A percentile compares a stretch with the other conserved stretches of the same genome.
Evolutionary conservation across 2,888 invertebrate genomes (phyloP).

Genomic region (Erpobdella octoculata): DNA sequence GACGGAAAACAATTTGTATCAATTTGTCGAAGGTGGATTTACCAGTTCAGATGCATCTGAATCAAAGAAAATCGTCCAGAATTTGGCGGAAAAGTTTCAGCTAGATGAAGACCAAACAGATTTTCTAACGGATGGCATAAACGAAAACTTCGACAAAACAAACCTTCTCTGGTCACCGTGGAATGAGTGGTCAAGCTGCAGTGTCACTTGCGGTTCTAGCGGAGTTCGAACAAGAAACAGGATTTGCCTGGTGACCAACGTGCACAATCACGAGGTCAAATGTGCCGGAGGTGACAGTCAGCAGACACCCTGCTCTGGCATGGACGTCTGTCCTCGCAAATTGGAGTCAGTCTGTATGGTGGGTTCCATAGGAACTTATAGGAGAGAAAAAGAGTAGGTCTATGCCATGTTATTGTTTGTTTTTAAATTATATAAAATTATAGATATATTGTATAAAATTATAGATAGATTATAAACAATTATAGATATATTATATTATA

Average conservation of each 20-base stretch:
- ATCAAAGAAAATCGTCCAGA: background rate
- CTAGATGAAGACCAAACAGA: background rate
- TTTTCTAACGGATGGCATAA: background rate
- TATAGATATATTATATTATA: too few species aligned
- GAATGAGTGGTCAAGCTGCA: constrained; percentile 5
- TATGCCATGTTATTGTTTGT: background rate
- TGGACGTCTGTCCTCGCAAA: background rate
- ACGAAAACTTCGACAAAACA: background rate
- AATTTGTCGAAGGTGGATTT: background rate
- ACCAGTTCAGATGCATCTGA: too few species aligned
- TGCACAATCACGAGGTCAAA: background rate
- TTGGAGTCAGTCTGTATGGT: background rate
- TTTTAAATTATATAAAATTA: background rate
- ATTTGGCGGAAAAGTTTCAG: background rate
- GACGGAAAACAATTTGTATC: background rate
- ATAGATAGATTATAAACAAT: too few species aligned
- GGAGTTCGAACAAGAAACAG: constrained; percentile 9
- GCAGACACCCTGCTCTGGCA: background rate
- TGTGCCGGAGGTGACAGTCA: constrained; percentile 1
- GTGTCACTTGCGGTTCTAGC: constrained; percentile 9
- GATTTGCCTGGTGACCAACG: background rate
- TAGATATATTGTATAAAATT: background rate
- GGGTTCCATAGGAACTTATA: background rate
- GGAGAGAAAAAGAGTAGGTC: background rate
- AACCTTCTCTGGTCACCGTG: constrained; percentile 1